A percentile compares a stretch with the other conserved stretches of the same genome.
Evolutionary conservation across 2,113 vertebrate genomes (phyloP).

Genomic region (Pandion haliaetus): DNA sequence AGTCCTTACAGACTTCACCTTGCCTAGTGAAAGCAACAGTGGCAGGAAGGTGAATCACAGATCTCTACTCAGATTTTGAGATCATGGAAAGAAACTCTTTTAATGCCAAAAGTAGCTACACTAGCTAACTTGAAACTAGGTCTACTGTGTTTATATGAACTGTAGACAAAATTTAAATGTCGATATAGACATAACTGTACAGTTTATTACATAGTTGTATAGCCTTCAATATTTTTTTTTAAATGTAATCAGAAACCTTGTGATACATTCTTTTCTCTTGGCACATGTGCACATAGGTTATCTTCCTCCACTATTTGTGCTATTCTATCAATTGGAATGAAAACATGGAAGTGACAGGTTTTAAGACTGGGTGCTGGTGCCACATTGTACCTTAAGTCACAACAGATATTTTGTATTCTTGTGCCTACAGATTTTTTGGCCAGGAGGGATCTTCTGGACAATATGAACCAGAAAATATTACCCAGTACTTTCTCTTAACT

Average conservation of each 20-base stretch:
- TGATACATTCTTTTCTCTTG: background rate
- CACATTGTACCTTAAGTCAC: background rate
- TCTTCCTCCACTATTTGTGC: background rate
- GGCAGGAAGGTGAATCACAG: background rate
- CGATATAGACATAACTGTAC: background rate
- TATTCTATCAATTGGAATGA: background rate
- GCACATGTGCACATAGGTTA: background rate
- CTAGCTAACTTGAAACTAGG: background rate
- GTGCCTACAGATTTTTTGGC: background rate
- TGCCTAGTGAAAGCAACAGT: background rate
- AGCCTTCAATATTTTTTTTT: background rate
- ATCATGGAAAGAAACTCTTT: background rate
- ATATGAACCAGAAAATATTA: background rate
- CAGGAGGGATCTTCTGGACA: background rate
- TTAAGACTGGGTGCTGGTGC: background rate
- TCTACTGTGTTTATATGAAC: background rate
- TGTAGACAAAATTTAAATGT: background rate
- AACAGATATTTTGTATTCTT: background rate
- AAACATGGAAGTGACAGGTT: background rate
- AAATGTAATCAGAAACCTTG: background rate
- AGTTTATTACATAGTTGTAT: background rate
- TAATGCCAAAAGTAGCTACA: background rate
- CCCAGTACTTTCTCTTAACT: background rate
- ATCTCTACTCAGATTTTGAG: background rate
- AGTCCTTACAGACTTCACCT: background rate